Conservation (phyloP, 35 echinoderm and acorn worm species). For the Strongylocentrotus purpuratus region DNA sequence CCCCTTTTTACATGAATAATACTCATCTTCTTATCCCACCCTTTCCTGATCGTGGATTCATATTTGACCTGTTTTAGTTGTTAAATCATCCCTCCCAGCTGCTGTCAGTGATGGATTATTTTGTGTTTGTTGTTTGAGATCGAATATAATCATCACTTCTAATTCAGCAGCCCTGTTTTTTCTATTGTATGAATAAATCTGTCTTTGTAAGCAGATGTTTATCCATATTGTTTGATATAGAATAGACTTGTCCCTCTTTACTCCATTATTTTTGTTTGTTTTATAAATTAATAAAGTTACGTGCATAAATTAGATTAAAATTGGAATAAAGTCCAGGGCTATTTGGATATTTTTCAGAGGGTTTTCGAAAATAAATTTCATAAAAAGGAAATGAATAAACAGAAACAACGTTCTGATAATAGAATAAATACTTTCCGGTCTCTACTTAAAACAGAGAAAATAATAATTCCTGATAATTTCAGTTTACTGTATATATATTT, state of each 20-base stretch:
- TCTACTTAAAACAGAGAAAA: no score
- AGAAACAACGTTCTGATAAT: no score
- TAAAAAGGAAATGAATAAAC: no score
- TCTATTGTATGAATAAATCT: not conserved
- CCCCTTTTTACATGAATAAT: not conserved
- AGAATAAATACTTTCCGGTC: no score
- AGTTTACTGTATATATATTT: no score
- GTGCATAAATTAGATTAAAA: no score
- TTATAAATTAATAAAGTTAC: no score
- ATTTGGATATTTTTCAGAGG: no score
- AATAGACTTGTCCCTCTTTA: not conserved
- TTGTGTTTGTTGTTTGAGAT: not conserved
- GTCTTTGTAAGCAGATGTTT: not conserved
- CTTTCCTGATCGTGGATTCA: not conserved
- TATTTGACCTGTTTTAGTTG: not conserved
- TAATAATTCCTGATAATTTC: no score
- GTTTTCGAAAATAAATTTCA: no score
- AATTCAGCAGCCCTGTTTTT: not conserved
- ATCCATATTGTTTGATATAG: not conserved
- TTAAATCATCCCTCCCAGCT: not conserved
- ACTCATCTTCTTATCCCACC: not conserved
- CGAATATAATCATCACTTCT: not conserved
- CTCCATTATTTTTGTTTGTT: not conserved
- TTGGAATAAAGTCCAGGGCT: no score
- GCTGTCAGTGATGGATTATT: not conserved